Base-by-base conservation (phyloP, 1,140 invertebrate species). In the Nasonia vitripennis region DNA sequence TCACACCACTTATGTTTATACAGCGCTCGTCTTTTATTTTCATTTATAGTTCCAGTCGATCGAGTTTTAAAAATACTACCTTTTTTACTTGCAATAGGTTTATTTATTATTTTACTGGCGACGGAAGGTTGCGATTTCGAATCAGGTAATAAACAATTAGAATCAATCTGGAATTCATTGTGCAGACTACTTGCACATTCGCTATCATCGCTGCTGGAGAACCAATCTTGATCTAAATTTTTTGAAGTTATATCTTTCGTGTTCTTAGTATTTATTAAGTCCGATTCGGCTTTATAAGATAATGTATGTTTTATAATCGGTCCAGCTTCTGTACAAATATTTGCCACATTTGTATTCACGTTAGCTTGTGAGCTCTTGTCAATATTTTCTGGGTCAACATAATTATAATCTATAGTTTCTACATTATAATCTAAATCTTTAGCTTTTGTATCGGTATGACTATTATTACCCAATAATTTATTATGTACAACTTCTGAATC, bases 21-120 rank as follows among this genome's bases (percentile, higher is more conserved):
- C 20, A 98, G 92, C 83, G 96, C 96, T 20, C 96, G 93, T 84
- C 97, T 95, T 92, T 97, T 97, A 85, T 96, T 96, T n/a, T 95
- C 94, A 86, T 95, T 96, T 82, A 96, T 96, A 82, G 95, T 94
- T 14, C 95, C 95, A 34, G 96, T 91, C 23, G 95, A 95, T 77
- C 97, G 95, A 89, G 97, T 97, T 90, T 98, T 98, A 90, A 98
- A 98, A 90, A 98, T 98, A 89, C 97, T 97, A 75, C 96, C 96
- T 91, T 98, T 97, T 89, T 97, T 97, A 84, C 88, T 89, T 17
- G 87, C 86, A 6, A 88, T 89, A 27, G 92, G 92, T 87, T 93
- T 92, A 14, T 41, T 86, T 41, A 83, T 37, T 23, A 31, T 77
- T 48, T 80, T 80, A 71, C 80, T 62, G 55, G 20, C 7, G 31